Conservation (phyloP, 2,888 invertebrate species). For the Meandrusa payeni region DNA sequence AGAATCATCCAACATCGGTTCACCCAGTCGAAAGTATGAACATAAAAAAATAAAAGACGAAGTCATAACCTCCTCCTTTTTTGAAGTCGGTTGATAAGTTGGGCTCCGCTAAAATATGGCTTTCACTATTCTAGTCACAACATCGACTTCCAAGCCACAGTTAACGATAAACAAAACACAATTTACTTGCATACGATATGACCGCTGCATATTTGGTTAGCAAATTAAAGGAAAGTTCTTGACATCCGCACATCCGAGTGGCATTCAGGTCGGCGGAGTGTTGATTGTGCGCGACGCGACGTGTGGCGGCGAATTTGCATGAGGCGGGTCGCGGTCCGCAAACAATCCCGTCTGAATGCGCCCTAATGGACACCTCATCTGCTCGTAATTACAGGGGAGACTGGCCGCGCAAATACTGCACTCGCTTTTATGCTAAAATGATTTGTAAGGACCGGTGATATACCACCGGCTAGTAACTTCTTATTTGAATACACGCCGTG, state of each 20-base stretch:
- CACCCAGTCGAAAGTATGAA: too few relatives aligned
- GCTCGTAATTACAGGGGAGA: constrained; percentile 33
- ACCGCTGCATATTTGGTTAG: neutral
- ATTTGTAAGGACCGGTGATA: neutral
- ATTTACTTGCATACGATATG: too few relatives aligned
- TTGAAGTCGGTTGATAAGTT: too few relatives aligned
- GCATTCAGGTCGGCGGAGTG: constrained; percentile 7
- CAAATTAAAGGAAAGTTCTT: constrained; percentile 4
- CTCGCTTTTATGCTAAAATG: constrained; percentile 17
- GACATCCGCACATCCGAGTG: constrained; percentile 1
- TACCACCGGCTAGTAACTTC: too few relatives aligned
- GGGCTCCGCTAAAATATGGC: too few relatives aligned
- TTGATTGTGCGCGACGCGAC: constrained; percentile 17
- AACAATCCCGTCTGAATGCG: constrained; percentile 53
- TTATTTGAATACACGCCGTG: too few relatives aligned
- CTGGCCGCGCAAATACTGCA: constrained; percentile 6
- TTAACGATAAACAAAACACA: too few relatives aligned
- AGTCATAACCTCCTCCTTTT: too few relatives aligned
- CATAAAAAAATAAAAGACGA: too few relatives aligned
- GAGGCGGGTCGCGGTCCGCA: constrained; percentile 43
- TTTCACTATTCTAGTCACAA: too few relatives aligned
- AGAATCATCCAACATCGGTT: too few relatives aligned
- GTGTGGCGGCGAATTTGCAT: constrained; percentile 47
- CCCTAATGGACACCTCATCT: constrained; percentile 46
- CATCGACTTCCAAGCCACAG: too few relatives aligned